Evolutionary conservation across 1,140 invertebrate species (phyloP), one percentile per base, ranked within the genome.

Genomic region (Rhyacophila brunnea): DNA sequence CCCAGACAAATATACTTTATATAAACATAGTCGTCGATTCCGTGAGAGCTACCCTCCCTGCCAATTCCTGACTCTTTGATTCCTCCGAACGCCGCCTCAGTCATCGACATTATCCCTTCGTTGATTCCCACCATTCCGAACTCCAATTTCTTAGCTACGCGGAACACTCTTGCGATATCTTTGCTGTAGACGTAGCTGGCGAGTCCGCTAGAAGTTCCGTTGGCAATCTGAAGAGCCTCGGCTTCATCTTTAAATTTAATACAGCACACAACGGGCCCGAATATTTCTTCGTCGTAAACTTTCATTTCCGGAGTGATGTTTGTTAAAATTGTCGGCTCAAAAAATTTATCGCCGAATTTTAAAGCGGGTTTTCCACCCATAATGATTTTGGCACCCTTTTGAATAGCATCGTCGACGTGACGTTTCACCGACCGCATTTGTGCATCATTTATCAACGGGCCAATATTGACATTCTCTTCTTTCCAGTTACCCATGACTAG

Each of bases 91-190:
- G 96, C 90, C 48, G 89, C 91, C 80, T 99, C 96, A 1, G 89
- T 82, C n/a, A 86, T 82, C 1, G 94, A 96, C 48, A 99, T 88
- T 0, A 96, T 74, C 1, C 95, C 95, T 79, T 99, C 96, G 79
- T 99, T 99, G 0, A 99, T 88, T 1, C 94, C 98, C 46, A 99
- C 85, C 91, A 94, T 93, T n/a, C 96, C 97, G 62, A 93, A 90
- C 74, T 99, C 88, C 23, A 99, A 72, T 57, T 85, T 78, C 65
- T 85, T 86, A 0, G 91, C 86, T 42, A 99, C 93, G 67, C 96
- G 81, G 79, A 95, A 95, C 40, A 96, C 87, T 76, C 99, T 97
- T n/a, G 87, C 83, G 28, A 96, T 67, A 79, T 99, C 91, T 65
- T 88, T 85, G 0, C 91, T 94, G 70, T 87, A 99, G 65, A 99